Base-by-base conservation (phyloP, 2,888 invertebrate genomes). In the Prenolepis imparis region DNA sequence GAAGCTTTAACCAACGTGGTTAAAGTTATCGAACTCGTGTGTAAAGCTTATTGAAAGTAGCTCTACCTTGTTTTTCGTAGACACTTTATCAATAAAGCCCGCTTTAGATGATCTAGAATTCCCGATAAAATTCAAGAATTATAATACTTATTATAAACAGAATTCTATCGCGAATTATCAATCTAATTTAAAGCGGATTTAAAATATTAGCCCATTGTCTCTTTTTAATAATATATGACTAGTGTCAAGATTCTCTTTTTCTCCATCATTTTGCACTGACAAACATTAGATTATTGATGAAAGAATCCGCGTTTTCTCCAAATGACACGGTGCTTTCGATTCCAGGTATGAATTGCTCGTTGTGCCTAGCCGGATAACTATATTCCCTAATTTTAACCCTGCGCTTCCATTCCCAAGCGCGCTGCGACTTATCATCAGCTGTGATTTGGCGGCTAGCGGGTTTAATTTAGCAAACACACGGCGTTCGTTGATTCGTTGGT, bases 401-500 rank as follows among this genome's bases (percentile, higher is more conserved):
- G 24, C 12, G 32, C 32, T 44, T 81, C 28, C 21, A 78, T 73
- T 61, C 61, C 24, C 59, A 64, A 77, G 11, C 52, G 41, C 18
- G 61, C 59, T 57, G 39, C 77, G 83, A 78, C 78, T 89, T 85
- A 88, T 85, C 90, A 84, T 86, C 88, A 84, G 77, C 44, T 57
- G 63, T 82, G 89, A 89, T 89, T 89, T 84, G 83, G 55, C 86
- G 82, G 72, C 63, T 78, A 84, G 86, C 86, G 59, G 44, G 70
- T 80, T 77, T 77, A 39, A 77, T 77, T 70, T 36, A n/a, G 55
- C 55, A 77, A 77, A 77, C 68, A 85, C 66, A 83, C 39, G 66
- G 63, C 68, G 63, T 73, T 82, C 77, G 48, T 74, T 75, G 80
- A 80, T 85, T 83, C 83, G 75, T 74, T 28, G 39, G 70, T 59